phyloP scores from a whole-genome alignment of 2,888 invertebrate species.

The Coremacera marginata region DNA sequence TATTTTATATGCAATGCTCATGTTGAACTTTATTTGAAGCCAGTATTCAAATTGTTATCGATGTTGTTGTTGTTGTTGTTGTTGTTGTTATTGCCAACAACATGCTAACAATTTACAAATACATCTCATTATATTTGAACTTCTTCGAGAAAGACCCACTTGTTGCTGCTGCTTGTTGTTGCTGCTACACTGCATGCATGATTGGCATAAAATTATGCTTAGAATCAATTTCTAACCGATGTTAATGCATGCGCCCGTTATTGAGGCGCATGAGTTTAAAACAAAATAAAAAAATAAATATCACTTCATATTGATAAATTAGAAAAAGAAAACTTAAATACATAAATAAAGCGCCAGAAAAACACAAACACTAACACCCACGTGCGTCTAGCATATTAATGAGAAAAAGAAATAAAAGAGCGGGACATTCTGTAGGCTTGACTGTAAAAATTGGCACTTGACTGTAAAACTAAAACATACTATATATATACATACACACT shows the following conservation, averaged over 20 bases:
- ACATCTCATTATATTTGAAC: conserved; percentile 4
- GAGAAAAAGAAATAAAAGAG: too few relatives aligned
- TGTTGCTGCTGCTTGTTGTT: neutral
- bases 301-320: neutral
- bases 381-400: conserved; percentile 11
- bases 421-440: too few relatives aligned
- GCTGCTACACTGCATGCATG: neutral
- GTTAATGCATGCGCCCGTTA: neutral
- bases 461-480: too few relatives aligned
- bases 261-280: neutral
- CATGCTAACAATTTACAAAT: neutral
- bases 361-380: neutral
- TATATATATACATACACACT: too few relatives aligned
- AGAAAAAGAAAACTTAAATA: neutral
- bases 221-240: neutral
- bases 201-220: conserved; percentile 5
- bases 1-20: too few relatives aligned
- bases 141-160: neutral
- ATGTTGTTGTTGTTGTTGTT: neutral
- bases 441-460: too few relatives aligned
- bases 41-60: neutral
- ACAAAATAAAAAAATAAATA: neutral
- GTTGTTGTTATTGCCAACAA: neutral
- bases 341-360: conserved; percentile 12
- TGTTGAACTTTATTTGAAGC: neutral